Percentiles rank a stretch among this genome's conserved stretches.
These are phyloP conservation scores for Drosophila gaucha DNA, from an alignment of 2,888 invertebrate genomes.

Conservation along the genomic window DNA sequence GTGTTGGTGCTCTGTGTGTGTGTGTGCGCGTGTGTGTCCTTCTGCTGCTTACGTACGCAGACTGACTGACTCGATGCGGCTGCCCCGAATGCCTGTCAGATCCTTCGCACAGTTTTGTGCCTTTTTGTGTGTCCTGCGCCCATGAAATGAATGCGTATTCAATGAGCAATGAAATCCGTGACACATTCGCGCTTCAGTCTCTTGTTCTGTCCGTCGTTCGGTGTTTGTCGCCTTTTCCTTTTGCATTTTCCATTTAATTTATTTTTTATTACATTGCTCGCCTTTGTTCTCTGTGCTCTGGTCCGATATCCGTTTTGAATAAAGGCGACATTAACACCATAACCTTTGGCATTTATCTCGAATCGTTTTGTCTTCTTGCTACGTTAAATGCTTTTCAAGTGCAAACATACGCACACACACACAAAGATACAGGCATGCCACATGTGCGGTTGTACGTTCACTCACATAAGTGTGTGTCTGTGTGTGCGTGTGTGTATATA, in stretches of 20 bases:
- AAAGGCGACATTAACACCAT: constrained; percentile 81
- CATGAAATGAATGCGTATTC: constrained; percentile 79
- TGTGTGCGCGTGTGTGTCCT: constrained; percentile 67
- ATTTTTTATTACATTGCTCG: constrained; percentile 74
- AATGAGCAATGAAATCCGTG: constrained; percentile 81
- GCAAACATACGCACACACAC: constrained; percentile 48
- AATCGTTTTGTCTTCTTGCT: constrained; percentile 46
- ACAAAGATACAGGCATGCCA: constrained; percentile 24
- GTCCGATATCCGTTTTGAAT: constrained; percentile 77
- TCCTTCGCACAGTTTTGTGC: constrained; percentile 49
- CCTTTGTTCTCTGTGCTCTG: constrained; percentile 53
- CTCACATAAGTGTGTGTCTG: neutral
- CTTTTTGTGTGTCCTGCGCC: constrained; percentile 44
- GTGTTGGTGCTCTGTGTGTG: constrained; percentile 33
- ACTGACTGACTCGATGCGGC: constrained; percentile 81
- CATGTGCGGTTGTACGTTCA: constrained; percentile 39
- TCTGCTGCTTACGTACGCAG: constrained; percentile 81
- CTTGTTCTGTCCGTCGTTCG: constrained; percentile 15
- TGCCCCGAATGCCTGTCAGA: constrained; percentile 70
- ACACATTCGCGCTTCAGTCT: constrained; percentile 77
- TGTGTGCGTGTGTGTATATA: neutral
- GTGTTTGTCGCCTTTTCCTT: constrained; percentile 40
- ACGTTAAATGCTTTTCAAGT: constrained; percentile 75
- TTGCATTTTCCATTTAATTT: constrained; percentile 79
- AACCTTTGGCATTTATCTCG: constrained; percentile 77